Evolutionary conservation across 2,888 invertebrate genomes (phyloP).

Genomic region (Xestia xanthographa): DNA sequence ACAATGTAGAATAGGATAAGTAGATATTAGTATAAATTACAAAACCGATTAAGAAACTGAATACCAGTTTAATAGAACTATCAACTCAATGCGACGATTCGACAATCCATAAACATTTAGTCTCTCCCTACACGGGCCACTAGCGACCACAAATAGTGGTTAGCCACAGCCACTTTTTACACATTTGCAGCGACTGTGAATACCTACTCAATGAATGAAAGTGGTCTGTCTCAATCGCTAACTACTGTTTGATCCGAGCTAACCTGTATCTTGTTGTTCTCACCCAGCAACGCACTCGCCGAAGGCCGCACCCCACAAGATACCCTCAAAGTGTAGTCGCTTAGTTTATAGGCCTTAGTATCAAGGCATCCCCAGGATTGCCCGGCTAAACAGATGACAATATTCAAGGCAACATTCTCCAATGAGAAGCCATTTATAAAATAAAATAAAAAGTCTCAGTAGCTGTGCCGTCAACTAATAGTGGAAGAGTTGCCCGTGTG

Average conservation of each 20-base stretch:
- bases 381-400: background rate
- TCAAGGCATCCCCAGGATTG: no score
- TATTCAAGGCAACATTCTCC: background rate
- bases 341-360: no score
- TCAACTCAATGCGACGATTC: conserved; percentile 5
- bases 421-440: background rate
- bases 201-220: background rate
- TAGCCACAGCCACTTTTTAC: background rate
- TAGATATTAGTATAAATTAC: conserved; percentile 14
- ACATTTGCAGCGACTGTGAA: background rate
- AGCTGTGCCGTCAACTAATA: no score
- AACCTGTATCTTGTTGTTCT: no score
- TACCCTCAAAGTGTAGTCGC: background rate
- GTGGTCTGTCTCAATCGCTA: no score
- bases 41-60: conserved; percentile 42
- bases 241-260: background rate
- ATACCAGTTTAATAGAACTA: conserved; percentile 21
- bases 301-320: fast-evolving
- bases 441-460: no score
- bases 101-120: conserved; percentile 1
- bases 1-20: background rate
- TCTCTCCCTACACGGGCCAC: background rate
- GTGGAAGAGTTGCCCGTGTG: conserved; percentile 2
- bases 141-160: background rate
- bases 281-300: background rate